A percentile compares a stretch with the other conserved stretches of the same genome.
Conservation (phyloP, 2,888 invertebrate species). For the Ophion ellenae region DNA sequence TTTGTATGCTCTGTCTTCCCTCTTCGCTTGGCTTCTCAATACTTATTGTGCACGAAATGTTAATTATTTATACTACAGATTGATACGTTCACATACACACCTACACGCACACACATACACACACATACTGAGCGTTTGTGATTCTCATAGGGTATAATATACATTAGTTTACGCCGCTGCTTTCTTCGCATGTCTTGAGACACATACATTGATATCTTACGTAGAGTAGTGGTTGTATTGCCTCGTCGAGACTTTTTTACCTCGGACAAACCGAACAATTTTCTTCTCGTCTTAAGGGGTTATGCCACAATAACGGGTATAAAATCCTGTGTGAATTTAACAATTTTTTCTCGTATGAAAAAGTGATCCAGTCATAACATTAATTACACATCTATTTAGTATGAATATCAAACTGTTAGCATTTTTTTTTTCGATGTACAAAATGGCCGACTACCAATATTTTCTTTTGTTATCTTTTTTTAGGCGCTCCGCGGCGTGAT, state of each 20-base stretch:
- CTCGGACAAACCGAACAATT: constrained; percentile 11
- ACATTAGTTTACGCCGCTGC: constrained; percentile 56
- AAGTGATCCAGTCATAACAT: no score
- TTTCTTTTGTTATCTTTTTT: no score
- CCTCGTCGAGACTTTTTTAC: constrained; percentile 35
- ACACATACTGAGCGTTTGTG: constrained; percentile 59
- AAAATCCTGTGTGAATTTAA: no score
- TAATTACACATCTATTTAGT: no score
- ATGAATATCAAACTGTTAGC: no score
- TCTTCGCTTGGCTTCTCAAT: constrained; percentile 82
- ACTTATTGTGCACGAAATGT: constrained; percentile 79
- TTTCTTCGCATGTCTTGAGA: constrained; percentile 65
- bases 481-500: no score
- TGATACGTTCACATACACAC: constrained; percentile 68
- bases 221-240: constrained; percentile 55
- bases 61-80: constrained; percentile 71
- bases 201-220: constrained; percentile 52
- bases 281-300: neutral
- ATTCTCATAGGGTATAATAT: constrained; percentile 53
- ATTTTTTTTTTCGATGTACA: no score
- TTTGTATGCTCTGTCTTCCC: constrained; percentile 82
- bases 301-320: no score
- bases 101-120: constrained; percentile 67
- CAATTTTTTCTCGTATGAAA: no score
- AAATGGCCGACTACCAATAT: no score